phyloP scores from a whole-genome alignment of 2,888 invertebrate species.

The Heliconius hortense region DNA sequence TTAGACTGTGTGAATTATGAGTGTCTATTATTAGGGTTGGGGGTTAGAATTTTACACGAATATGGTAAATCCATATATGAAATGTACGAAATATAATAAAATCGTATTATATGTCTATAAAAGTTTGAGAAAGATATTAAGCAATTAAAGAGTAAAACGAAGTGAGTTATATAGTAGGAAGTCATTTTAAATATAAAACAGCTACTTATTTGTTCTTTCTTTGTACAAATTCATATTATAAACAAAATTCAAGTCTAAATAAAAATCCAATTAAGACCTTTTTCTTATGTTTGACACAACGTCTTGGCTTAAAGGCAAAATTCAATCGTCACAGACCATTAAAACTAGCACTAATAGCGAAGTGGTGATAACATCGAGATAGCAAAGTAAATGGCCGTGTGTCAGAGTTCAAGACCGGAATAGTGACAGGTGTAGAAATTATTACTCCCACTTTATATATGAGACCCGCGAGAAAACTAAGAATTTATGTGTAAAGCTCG shows the following conservation, averaged over 20 bases:
- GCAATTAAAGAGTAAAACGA: no score
- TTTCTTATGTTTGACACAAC: not conserved
- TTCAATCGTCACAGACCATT: not conserved
- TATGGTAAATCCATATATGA: not conserved
- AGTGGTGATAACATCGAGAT: slow-evolving; percentile 38
- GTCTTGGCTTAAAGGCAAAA: not conserved
- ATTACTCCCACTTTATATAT: slow-evolving; percentile 35
- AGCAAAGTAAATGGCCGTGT: slow-evolving; percentile 42
- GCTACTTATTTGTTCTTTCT: no score
- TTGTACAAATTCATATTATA: no score
- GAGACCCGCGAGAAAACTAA: slow-evolving; percentile 10
- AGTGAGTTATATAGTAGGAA: no score
- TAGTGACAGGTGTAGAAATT: slow-evolving; percentile 45
- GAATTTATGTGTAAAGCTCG: slow-evolving; percentile 23
- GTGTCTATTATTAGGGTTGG: no score
- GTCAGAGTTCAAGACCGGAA: slow-evolving; percentile 44
- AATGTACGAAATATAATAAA: not conserved
- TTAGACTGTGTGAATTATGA: not conserved
- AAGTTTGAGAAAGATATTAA: no score
- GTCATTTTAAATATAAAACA: no score
- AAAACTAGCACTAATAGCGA: slow-evolving; percentile 17
- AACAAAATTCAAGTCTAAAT: no score
- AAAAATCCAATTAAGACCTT: not conserved
- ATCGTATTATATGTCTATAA: not conserved
- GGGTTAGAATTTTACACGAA: not conserved